Evolutionary conservation across 1,140 invertebrate species (phyloP), one percentile per base, ranked within the genome.

Genomic region (Drosophila burlai): DNA sequence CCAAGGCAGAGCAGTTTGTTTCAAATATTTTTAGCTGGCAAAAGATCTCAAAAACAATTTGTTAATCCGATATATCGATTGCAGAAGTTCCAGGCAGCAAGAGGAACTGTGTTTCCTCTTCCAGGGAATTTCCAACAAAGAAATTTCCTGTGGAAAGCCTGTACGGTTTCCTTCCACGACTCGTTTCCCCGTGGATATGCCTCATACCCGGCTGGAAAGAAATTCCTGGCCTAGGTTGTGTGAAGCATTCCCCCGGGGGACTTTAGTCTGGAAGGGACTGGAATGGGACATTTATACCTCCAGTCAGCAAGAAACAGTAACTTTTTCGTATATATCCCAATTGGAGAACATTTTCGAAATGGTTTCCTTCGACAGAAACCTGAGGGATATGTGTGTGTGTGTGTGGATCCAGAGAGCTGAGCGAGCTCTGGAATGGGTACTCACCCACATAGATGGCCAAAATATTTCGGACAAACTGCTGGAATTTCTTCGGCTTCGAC

Each of bases 381-480:
- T 38, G 34, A 65, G 38, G 46, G 34, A 64, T 43, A 43, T 40
- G 45, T 24, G 36, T 15, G 26, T 49, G 47, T 31, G 42, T 15
- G 26, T 49, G 47, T 31, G 36, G n/a, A n/a, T 40, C 18, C 57
- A 58, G 13, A 24, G 13, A 36, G 21, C 38, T 57, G 10, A 34
- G 42, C 0, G 8, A 31, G 16, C 26, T n/a, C 26, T n/a, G 26
- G 9, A 31, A 18, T 0, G 49, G 26, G n/a, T 3, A 6, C 49
- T 11, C n/a, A 13, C 21, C 21, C 15, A 38, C 34, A 55, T 42
- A 24, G 46, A 43, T 29, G 40, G 45, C 46, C 15, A 73, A 73
- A 73, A 73, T 73, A 73, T 61, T 73, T 40, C 15, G 31, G 31
- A 73, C 46, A 73, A 73, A 73, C 54, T 73, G 71, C 67, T 34